Conservation (phyloP, 64 coral and sea anemone genomes). For the Anthopleura sola region DNA sequence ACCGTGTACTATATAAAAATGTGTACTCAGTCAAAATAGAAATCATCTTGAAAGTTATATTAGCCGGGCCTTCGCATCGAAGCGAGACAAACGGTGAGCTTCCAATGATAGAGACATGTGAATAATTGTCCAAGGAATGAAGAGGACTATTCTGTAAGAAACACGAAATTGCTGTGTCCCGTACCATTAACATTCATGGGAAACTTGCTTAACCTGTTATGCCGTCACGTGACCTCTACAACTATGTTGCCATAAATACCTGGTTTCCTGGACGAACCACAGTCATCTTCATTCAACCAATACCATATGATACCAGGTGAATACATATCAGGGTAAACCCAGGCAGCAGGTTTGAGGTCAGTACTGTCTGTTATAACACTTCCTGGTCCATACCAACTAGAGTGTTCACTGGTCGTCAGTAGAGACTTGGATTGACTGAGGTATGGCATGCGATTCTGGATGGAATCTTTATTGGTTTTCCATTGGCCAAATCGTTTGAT, state of each 20-base stretch:
- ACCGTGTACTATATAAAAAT: conserved; percentile 31
- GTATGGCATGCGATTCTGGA: conserved; percentile 50
- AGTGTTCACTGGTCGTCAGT: conserved; percentile 26
- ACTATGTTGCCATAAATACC: neutral
- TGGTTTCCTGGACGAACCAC: conserved; percentile 25
- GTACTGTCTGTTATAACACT: conserved; percentile 26
- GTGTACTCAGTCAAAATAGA: too few relatives aligned
- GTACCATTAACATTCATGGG: too few relatives aligned
- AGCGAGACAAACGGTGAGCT: too few relatives aligned
- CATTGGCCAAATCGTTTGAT: conserved; percentile 32
- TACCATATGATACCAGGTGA: conserved; percentile 57
- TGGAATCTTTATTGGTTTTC: conserved; percentile 17
- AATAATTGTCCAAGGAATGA: too few relatives aligned
- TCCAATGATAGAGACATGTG: too few relatives aligned
- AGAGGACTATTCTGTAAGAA: too few relatives aligned
- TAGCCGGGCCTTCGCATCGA: too few relatives aligned
- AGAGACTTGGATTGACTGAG: conserved; percentile 4
- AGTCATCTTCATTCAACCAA: conserved; percentile 63
- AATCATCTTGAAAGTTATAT: too few relatives aligned
- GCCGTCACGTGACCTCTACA: too few relatives aligned
- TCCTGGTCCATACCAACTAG: conserved; percentile 15
- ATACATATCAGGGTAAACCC: conserved; percentile 47
- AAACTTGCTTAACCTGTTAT: too few relatives aligned
- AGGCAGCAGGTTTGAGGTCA: conserved; percentile 29
- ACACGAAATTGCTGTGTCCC: too few relatives aligned